Base-by-base conservation (phyloP, 1,140 invertebrate species). In the Drosophila ercepeae region DNA sequence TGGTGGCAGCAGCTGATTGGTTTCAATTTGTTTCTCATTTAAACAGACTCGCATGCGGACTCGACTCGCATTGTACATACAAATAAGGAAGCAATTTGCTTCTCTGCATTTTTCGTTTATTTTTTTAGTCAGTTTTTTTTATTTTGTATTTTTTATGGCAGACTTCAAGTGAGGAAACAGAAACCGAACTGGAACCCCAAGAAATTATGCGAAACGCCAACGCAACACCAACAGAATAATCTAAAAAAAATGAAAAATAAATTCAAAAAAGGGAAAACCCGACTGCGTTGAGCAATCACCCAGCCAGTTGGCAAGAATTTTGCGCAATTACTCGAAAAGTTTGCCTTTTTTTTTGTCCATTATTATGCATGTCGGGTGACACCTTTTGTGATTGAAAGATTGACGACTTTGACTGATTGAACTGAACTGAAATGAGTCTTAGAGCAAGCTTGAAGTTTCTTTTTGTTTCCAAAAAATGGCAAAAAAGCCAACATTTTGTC, bases 21-120 rank as follows among this genome's bases (percentile, higher is more conserved):
- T 13, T 65, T 51, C 58, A 65, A 65, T 65, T 65, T 64, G 59
- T 44, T 42, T 23, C 29, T 23, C 34, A 49, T 65, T 51, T 32
- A 64, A 63, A 32, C 61, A 63, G 29, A 64, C 18, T 57, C 59
- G 61, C 32, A 59, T 59, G 25, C 13, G 39, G 23, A 9, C 18
- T 23, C 27, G 27, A 45, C 55, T 60, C 63, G 59, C 57, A 59
- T 60, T 52, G 45, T 48, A 51, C 57, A 75, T 57, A 70, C 70
- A 79, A 78, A 78, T 78, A 78, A 78, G 76, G 76, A 78, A 78
- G 75, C 76, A 78, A 78, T 78, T 78, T 78, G 68, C 69, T 57
- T 69, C 61, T 55, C 75, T 11, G 58, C 60, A 60, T 23, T 36
- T 36, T 52, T 52, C 5, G n/a, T n/a, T 16, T 39, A 5, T 13